Base-by-base conservation (phyloP, 2,797 vertebrate species). In the Cirrhinus mrigala region DNA sequence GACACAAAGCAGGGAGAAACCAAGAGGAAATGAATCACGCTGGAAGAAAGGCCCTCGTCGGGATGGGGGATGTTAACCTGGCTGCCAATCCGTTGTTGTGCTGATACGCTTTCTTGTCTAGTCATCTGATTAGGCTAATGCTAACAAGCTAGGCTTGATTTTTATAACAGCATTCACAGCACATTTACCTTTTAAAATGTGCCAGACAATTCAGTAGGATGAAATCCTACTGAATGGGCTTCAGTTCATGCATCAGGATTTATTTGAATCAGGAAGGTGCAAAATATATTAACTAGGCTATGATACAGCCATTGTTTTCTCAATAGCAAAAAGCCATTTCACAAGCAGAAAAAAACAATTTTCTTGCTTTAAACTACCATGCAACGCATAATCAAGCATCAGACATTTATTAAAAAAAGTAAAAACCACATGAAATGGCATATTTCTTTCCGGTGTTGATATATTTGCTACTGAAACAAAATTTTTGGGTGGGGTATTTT, bases 1-100 rank as follows among this genome's bases (percentile, higher is more conserved):
- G 52, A 68, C 60, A 81, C 79, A 62, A 80, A 85, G 71, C 33
- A 83, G 46, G 87, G 64, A 76, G 64, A 87, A 37, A 56, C 79
- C 18, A 82, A 44, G 66, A 79, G 78, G 82, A 70, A 83, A 68
- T 80, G 40, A 66, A 73, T 80, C 78, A 69, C 70, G 14, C 77
- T 66, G 33, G 68, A 14, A 54, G 15, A 81, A 79, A 50, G 54
- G 22, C 9, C 62, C 22, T 73, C 40, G 62, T 81, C 60, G 22
- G 58, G 33, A 56, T 33, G 15, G 16, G 15, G 29, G 27, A 52
- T 85, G 54, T 29, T 60, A 69, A 58, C 22, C 33, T 77, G 79
- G 62, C 77, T 52, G 82, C 74, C 50, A 46, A 84, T 69, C 27
- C 15, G 46, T n/a, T 85, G 69, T 50, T 48, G 56, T 54, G 73